Evolutionary conservation across 23 tunicate species (phyloP).

Genomic region (Aplidium turbinatum): DNA sequence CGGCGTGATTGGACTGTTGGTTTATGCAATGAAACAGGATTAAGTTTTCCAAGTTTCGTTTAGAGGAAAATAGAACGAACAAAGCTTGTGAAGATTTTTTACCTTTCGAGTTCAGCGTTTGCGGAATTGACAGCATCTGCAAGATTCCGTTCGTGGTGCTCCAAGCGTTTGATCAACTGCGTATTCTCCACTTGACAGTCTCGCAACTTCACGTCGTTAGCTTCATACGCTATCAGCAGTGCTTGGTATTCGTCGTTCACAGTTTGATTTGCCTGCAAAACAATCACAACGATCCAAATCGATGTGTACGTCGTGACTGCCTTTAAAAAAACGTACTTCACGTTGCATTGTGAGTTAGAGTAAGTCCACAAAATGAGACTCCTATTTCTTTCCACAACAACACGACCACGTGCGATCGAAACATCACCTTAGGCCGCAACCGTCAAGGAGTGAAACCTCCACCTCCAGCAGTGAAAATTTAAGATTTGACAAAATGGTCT

Average conservation of each 20-base stretch:
- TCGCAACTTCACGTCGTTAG: conserved; percentile 54
- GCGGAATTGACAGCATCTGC: conserved; percentile 55
- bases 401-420: no score
- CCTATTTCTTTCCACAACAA: no score
- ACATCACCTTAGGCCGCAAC: no score
- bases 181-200: conserved; percentile 57
- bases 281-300: no score
- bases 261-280: conserved; percentile 61
- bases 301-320: no score
- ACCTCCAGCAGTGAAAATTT: not conserved
- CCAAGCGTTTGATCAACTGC: conserved; percentile 41
- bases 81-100: not conserved
- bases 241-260: conserved; percentile 78
- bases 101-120: conserved; percentile 32
- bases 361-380: no score
- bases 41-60: not conserved
- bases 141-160: conserved; percentile 35
- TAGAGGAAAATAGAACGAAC: not conserved
- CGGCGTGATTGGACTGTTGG: not conserved
- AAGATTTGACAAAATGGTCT: not conserved
- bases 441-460: no score
- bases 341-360: no score
- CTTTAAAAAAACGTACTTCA: no score
- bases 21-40: not conserved
- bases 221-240: conserved; percentile 43